Evolutionary conservation across 1,140 invertebrate genomes (phyloP), one percentile per base, ranked within the genome.

Genomic region (Drosophila mojavensis): DNA sequence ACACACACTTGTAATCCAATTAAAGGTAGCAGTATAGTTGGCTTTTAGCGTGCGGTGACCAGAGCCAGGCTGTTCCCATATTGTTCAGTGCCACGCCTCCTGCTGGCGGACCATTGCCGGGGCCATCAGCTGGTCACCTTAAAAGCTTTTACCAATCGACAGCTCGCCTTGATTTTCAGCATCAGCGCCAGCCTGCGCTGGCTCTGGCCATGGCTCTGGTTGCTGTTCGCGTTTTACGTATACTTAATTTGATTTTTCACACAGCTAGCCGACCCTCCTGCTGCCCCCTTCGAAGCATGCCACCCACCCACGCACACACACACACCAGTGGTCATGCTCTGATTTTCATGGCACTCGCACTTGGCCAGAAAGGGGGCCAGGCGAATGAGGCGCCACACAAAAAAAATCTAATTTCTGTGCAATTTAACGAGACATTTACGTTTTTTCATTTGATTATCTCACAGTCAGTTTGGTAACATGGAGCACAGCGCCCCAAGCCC

Each of bases 401-500:
- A 71, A 86, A 88, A 90, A 90, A 90, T 90, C 88, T 86, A 90
- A 90, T 90, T 90, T 90, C 75, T 90, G 88, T 78, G 83, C 88
- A 90, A 90, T 90, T 90, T 90, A 90, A 90, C 88, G 88, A 90
- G 88, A 90, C 88, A 90, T 90, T 90, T 90, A 90, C 88, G 82
- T 90, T 90, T 90, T 90, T 90, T 86, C 83, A 90, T 90, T 90
- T 91, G 88, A 90, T 90, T 90, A 90, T 91, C 86, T 83, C 77
- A 80, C 84, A 88, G 80, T 89, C 84, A 83, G 79, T 89, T 88
- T 80, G 79, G 83, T 66, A 88, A 83, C 61, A 64, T 67, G 63
- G 65, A 62, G 60, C 59, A 53, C 39, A 58, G 2, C 47, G 9
- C 41, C 30, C n/a, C 33, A 6, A 53, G 11, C 10, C 1, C 20